These are phyloP conservation scores for Sycobia sp. DNA, from an alignment of 1,140 invertebrate genomes.

Conservation along the genomic window DNA sequence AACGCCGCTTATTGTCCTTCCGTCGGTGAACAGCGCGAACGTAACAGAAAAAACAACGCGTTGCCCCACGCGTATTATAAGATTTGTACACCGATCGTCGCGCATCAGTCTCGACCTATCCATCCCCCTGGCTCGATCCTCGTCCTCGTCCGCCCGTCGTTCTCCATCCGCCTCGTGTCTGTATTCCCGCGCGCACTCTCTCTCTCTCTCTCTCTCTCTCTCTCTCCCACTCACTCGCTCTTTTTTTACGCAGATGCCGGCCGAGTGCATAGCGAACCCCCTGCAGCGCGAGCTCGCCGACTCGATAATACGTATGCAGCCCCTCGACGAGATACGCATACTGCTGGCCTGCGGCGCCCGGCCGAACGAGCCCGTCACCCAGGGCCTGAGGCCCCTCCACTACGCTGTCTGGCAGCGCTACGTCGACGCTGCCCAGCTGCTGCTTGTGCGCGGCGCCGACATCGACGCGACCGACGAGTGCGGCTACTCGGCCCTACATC, in stretches of 20 bases:
- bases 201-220: too few species aligned
- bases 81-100: too few species aligned
- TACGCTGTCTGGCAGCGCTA: slow-evolving; percentile 89
- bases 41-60: too few species aligned
- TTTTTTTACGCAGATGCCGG: slow-evolving; percentile 76
- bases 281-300: slow-evolving; percentile 87
- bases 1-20: too few species aligned
- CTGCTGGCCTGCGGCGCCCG: slow-evolving; percentile 84
- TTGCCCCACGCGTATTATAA: too few species aligned
- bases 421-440: slow-evolving; percentile 76
- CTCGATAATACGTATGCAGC: slow-evolving; percentile 84
- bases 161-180: too few species aligned
- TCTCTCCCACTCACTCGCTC: too few species aligned
- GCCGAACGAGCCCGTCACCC: slow-evolving; percentile 76
- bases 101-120: too few species aligned
- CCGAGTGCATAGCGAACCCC: slow-evolving; percentile 74
- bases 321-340: slow-evolving; percentile 85
- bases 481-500: slow-evolving; percentile 86
- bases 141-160: too few species aligned
- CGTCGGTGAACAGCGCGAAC: too few species aligned
- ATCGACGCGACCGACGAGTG: slow-evolving; percentile 87
- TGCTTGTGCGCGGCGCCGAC: slow-evolving; percentile 79
- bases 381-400: slow-evolving; percentile 86
- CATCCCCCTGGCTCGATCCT: too few species aligned
- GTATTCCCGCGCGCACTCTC: too few species aligned